Base-by-base conservation (phyloP, 2,888 invertebrate species). In the Conops quadrifasciatus region DNA sequence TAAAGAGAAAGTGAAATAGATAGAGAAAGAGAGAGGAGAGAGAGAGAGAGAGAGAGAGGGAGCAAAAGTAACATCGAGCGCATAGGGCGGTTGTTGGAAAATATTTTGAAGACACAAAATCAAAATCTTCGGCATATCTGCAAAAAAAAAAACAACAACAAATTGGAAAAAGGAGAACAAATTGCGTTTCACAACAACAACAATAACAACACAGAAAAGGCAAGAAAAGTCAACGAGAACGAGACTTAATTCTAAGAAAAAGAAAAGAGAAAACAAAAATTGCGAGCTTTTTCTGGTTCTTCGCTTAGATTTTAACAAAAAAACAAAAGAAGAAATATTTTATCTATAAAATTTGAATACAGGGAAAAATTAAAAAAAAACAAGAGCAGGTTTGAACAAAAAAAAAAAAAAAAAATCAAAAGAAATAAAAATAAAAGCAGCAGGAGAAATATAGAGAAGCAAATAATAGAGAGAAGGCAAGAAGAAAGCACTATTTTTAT, bases 401-500 rank as follows among this genome's bases (percentile, higher is more conserved):
- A 49, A 49, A 1, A 49, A 49, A 1, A 21, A 53, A 47, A 49
- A 63, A 47, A 21, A 19, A 26, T 30, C 13, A 51, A n/a, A 45
- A 67, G 24, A 67, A 45, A 58, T 13, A 24, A 45, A n/a, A 67
- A 28, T 21, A 16, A 47, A 36, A 7, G 4, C 4, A 4, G 56
- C 53, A 56, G 65, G 28, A 53, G 36, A 36, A n/a, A n/a, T 51
- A 53, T 56, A 11, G 19, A 53, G 30, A 19, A 62, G 26, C 63
- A 66, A 66, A 66, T 21, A 26, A 62, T 16, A 43, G 9, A n/a
- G 43, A 43, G 21, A 62, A 21, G 30, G 21, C 9, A 62, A 62
- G 2, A 26, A 47, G 62, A 58, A 58, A 65, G 21, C 70, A 72
- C 71, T 75, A 74, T 74, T 75, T 74, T 73, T 68, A 72, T 65